Evolutionary conservation across 2,797 vertebrate genomes (phyloP).

Genomic region (Aeoliscus strigatus): DNA sequence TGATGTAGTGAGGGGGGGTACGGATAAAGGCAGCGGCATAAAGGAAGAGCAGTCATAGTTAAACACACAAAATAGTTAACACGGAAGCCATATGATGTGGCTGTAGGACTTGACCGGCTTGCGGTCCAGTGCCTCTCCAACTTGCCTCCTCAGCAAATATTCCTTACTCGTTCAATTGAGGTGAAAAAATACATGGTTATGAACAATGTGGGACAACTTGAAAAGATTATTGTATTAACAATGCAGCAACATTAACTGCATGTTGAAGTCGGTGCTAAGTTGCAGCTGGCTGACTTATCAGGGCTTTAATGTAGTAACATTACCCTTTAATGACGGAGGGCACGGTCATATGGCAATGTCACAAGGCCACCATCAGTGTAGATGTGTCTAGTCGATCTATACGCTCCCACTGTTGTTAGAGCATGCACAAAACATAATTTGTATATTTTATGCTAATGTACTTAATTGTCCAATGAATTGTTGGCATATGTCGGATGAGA

Average conservation of each 20-base stretch:
- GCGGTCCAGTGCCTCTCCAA: constrained; percentile 40
- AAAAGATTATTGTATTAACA: constrained; percentile 67
- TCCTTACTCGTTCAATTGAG: constrained; percentile 36
- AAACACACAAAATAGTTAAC: constrained; percentile 65
- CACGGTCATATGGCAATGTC: constrained; percentile 49
- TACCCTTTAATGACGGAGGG: constrained; percentile 53
- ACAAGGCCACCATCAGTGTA: constrained; percentile 29
- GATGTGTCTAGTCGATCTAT: constrained; percentile 11
- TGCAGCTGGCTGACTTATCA: constrained; percentile 61
- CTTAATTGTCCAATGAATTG: constrained; percentile 49
- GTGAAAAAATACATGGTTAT: no score
- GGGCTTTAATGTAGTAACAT: constrained; percentile 68
- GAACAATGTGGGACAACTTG: constrained; percentile 39
- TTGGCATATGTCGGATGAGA: constrained; percentile 51
- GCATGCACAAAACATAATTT: constrained; percentile 24
- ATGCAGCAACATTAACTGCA: constrained; percentile 43
- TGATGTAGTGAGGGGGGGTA: constrained; percentile 28
- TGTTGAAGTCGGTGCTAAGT: constrained; percentile 60
- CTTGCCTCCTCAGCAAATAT: constrained; percentile 64
- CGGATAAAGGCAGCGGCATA: constrained; percentile 50
- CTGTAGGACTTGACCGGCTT: constrained; percentile 45
- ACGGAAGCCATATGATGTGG: constrained; percentile 61
- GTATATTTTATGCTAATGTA: constrained; percentile 39
- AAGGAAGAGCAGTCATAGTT: constrained; percentile 48
- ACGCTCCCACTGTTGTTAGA: constrained; percentile 19